These are phyloP conservation scores for Hydropsyche betteni DNA, from an alignment of 2,888 invertebrate species.

Conservation along the genomic window DNA sequence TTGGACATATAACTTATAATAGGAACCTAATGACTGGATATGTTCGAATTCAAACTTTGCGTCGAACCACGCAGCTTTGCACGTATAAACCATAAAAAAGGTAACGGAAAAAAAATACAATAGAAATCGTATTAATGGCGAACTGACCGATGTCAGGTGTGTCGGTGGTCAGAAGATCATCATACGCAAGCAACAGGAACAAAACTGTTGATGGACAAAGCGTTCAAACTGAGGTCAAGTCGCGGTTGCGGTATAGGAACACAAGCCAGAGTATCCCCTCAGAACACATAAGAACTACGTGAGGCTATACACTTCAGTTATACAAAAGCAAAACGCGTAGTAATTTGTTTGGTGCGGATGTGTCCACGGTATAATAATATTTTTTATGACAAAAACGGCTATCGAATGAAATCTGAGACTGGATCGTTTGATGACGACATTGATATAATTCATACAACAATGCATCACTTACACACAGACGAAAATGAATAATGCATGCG, in stretches of 20 bases:
- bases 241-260: slow-evolving; percentile 47
- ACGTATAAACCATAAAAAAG: not conserved
- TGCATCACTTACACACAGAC: not conserved
- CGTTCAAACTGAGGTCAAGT: slow-evolving; percentile 42
- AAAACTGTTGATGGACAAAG: slow-evolving; percentile 22
- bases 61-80: too few relatives aligned
- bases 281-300: slow-evolving; percentile 11
- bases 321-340: not conserved
- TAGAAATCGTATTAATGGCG: slow-evolving; percentile 15
- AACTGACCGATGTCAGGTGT: slow-evolving; percentile 10
- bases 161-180: slow-evolving; percentile 20
- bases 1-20: slow-evolving; percentile 39
- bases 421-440: not conserved
- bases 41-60: slow-evolving; percentile 35
- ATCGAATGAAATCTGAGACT: slow-evolving; percentile 32
- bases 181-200: slow-evolving; percentile 14
- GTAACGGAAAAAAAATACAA: not conserved
- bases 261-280: not conserved
- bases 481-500: not conserved
- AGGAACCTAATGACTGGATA: slow-evolving; percentile 28
- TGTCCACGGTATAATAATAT: slow-evolving; percentile 7
- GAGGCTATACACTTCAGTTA: slow-evolving; percentile 12
- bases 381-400: too few relatives aligned
- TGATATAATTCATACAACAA: not conserved
- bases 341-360: slow-evolving; percentile 8